Conservation (phyloP, 2,113 vertebrate species). For the Spilogale gracilis region DNA sequence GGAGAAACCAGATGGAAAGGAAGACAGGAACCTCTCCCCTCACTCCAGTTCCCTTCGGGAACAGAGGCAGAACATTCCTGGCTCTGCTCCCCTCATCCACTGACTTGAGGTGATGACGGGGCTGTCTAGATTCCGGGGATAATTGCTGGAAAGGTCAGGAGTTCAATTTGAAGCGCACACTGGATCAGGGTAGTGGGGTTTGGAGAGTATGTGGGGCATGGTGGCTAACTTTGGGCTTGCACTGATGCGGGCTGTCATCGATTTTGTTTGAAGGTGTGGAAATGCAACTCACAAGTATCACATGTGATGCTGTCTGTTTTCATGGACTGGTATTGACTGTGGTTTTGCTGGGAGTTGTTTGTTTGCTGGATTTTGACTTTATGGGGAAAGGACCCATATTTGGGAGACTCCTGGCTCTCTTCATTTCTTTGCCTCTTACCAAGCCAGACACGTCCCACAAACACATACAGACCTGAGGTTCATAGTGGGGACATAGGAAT, state of each 20-base stretch:
- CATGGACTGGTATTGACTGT: not conserved
- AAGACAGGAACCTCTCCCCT: slow-evolving; percentile 70
- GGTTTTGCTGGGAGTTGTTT: slow-evolving; percentile 46
- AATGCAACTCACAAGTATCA: slow-evolving; percentile 17
- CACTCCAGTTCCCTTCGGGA: slow-evolving; percentile 73
- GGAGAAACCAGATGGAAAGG: slow-evolving; percentile 85
- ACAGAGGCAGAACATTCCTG: slow-evolving; percentile 76
- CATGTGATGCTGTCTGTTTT: not conserved
- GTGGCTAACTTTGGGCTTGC: slow-evolving; percentile 35
- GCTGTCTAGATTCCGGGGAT: slow-evolving; percentile 82
- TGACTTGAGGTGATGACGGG: slow-evolving; percentile 85
- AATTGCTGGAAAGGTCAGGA: slow-evolving; percentile 86
- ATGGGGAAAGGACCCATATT: not conserved
- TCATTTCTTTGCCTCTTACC: not conserved
- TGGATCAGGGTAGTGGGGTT: not conserved
- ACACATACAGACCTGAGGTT: not conserved
- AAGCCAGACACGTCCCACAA: not conserved
- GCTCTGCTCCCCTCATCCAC: slow-evolving; percentile 56
- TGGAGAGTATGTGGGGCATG: not conserved
- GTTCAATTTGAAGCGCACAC: slow-evolving; percentile 78
- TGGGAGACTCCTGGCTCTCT: not conserved
- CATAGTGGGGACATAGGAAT: rapidly evolving
- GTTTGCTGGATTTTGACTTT: slow-evolving; percentile 54
- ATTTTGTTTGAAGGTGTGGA: slow-evolving; percentile 64
- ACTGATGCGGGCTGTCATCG: slow-evolving; percentile 5